These are phyloP conservation scores for Copidosoma aretas DNA, from an alignment of 2,888 invertebrate genomes.

Conservation along the genomic window DNA sequence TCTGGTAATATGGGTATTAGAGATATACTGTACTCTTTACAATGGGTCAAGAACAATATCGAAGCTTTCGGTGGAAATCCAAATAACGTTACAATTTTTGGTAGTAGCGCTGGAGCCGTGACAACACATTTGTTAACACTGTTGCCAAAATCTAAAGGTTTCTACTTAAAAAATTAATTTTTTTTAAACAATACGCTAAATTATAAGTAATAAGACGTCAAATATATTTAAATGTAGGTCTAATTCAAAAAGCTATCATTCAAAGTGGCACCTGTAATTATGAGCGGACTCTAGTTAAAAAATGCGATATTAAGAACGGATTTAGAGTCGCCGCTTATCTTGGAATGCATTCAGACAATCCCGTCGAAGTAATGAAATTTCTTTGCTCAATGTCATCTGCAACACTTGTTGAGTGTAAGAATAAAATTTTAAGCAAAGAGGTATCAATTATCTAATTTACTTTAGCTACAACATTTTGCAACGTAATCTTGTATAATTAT, in stretches of 20 bases:
- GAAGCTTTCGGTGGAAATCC: conserved; percentile 51
- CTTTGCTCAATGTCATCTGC: neutral
- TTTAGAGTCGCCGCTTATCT: neutral
- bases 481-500: too few species aligned
- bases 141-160: conserved; percentile 50
- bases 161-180: too few species aligned
- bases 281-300: neutral
- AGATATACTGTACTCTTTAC: conserved; percentile 49
- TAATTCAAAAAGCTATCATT: conserved; percentile 41
- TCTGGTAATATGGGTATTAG: conserved; percentile 53
- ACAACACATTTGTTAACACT: conserved; percentile 43
- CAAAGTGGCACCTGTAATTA: conserved; percentile 34
- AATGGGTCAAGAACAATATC: conserved; percentile 53
- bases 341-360: neutral
- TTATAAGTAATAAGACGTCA: neutral
- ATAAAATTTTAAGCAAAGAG: neutral
- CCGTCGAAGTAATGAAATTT: conserved; percentile 7
- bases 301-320: conserved; percentile 6
- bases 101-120: conserved; percentile 47
- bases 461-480: neutral
- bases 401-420: conserved; percentile 2
- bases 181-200: neutral
- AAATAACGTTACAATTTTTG: conserved; percentile 51
- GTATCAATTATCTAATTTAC: neutral
- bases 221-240: conserved; percentile 27